Conservation (phyloP, 2,888 invertebrate genomes). For the Drosophila neoperkinsi region DNA sequence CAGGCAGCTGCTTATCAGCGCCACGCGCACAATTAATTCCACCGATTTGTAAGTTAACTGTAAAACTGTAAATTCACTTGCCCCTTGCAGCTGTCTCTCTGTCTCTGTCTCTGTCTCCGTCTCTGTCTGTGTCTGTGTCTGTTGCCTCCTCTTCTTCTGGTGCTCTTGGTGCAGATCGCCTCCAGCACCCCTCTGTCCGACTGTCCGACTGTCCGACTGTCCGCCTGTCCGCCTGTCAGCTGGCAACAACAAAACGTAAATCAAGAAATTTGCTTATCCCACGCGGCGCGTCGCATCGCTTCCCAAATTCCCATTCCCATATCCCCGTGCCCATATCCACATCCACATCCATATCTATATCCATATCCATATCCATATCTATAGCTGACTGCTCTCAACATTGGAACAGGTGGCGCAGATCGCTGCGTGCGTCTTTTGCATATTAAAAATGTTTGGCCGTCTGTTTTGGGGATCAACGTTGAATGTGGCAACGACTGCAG, state of each 20-base stretch:
- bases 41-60: conserved; percentile 75
- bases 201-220: conserved; percentile 37
- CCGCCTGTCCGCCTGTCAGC: conserved; percentile 57
- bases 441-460: conserved; percentile 54
- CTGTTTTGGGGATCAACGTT: conserved; percentile 43
- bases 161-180: conserved; percentile 4
- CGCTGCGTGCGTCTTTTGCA: conserved; percentile 69
- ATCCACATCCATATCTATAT: background rate
- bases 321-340: background rate
- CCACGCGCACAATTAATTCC: conserved; percentile 72
- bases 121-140: background rate
- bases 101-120: background rate
- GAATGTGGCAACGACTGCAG: conserved; percentile 22
- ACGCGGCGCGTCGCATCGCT: conserved; percentile 48
- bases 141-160: background rate
- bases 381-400: conserved; percentile 11
- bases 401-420: conserved; percentile 62
- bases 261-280: conserved; percentile 78
- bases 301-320: conserved; percentile 10
- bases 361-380: background rate
- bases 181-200: conserved; percentile 3
- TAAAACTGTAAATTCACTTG: conserved; percentile 59
- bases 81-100: background rate
- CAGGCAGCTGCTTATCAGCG: conserved; percentile 74
- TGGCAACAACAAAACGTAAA: conserved; percentile 69